phyloP scores from a whole-genome alignment of 1,140 invertebrate genomes.

The Neuroterus valhalla region DNA sequence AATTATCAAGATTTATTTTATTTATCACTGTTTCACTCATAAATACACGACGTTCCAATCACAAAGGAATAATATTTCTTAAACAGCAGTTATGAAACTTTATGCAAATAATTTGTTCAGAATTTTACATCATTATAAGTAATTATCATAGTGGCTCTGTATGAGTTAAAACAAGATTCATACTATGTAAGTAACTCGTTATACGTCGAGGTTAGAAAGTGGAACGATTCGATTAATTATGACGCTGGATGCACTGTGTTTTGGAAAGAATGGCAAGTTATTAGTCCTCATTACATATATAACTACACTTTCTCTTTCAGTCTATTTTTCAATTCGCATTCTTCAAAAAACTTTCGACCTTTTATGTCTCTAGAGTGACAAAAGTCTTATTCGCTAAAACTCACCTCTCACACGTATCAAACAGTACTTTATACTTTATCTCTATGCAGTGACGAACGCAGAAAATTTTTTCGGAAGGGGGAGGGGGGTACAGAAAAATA shows the following conservation, averaged over 20 bases:
- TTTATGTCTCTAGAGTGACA: no score
- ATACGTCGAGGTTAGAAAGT: slow-evolving; percentile 55
- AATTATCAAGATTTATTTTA: no score
- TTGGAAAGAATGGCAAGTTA: slow-evolving; percentile 30
- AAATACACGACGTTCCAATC: no score
- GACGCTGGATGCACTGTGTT: slow-evolving; percentile 7
- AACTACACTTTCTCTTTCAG: slow-evolving; percentile 41
- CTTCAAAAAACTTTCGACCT: neutral
- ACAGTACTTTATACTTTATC: no score
- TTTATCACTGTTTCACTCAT: no score
- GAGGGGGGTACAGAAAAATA: no score
- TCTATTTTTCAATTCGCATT: slow-evolving; percentile 33
- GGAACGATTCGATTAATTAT: slow-evolving; percentile 59
- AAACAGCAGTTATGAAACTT: no score
- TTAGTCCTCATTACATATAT: slow-evolving; percentile 19
- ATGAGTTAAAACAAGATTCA: neutral
- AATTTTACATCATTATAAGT: neutral
- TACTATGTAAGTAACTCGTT: slow-evolving; percentile 31
- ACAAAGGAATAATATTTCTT: no score
- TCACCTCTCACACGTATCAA: no score
- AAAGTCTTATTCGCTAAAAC: no score
- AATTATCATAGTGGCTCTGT: neutral
- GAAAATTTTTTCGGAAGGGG: no score
- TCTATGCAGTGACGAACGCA: no score
- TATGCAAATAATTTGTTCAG: neutral